phyloP scores from a whole-genome alignment of 1,140 invertebrate genomes.

The Sinonovacula constricta region DNA sequence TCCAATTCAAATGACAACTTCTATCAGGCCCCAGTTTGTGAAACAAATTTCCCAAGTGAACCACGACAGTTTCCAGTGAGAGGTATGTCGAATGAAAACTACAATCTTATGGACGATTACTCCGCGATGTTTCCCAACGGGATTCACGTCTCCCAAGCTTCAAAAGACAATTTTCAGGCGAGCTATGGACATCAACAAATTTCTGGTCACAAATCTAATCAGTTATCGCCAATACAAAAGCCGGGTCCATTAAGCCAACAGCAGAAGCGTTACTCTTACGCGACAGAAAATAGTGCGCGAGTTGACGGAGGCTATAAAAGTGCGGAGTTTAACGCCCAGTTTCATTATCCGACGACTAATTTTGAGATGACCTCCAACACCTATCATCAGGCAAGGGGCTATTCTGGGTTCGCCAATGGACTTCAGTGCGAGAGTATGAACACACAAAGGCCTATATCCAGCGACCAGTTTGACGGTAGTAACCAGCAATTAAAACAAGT shows the following conservation, averaged over 20 bases:
- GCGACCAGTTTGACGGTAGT: slow-evolving; percentile 26
- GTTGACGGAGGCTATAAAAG: slow-evolving; percentile 38
- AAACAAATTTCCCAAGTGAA: slow-evolving; percentile 47
- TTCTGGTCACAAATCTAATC: slow-evolving; percentile 41
- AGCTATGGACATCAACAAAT: slow-evolving; percentile 43
- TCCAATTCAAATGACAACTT: slow-evolving; percentile 44
- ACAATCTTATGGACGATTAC: slow-evolving; percentile 43
- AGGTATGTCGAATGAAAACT: slow-evolving; percentile 27
- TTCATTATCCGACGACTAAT: slow-evolving; percentile 41
- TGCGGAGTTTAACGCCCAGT: slow-evolving; percentile 43
- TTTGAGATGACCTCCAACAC: slow-evolving; percentile 53
- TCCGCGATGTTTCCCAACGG: slow-evolving; percentile 22
- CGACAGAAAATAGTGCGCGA: slow-evolving; percentile 35
- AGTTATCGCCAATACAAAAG: slow-evolving; percentile 26
- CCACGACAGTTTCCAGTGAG: slow-evolving; percentile 16
- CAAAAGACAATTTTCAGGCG: slow-evolving; percentile 40
- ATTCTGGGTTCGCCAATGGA: slow-evolving; percentile 36
- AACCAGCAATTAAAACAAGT: slow-evolving; percentile 44
- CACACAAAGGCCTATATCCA: slow-evolving; percentile 37
- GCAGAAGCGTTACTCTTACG: slow-evolving; percentile 43
- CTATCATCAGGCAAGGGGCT: slow-evolving; percentile 37
- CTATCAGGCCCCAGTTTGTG: slow-evolving; percentile 32
- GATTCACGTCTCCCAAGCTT: slow-evolving; percentile 24
- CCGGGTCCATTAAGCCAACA: slow-evolving; percentile 21
- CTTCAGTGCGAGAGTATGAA: slow-evolving; percentile 46